Evolutionary conservation across 2,797 vertebrate species (phyloP).

Genomic region (Pelodytes ibericus): DNA sequence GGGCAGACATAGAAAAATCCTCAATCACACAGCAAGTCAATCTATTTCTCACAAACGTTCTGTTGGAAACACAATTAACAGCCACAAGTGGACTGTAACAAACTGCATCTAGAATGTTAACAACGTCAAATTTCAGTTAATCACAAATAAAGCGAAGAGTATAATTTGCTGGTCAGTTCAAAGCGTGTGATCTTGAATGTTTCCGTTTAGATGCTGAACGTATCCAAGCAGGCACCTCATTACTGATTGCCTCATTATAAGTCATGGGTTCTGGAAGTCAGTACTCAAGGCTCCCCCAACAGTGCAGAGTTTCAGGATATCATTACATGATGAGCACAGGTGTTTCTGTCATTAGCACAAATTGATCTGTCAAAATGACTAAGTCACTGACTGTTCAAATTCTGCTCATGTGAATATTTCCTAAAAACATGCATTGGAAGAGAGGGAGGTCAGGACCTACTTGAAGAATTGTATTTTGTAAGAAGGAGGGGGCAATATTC

Average conservation of each 20-base stretch:
- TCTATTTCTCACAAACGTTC: conserved; percentile 22
- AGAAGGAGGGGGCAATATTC: neutral
- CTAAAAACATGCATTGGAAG: neutral
- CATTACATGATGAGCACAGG: conserved; percentile 6
- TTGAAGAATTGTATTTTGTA: too few species aligned
- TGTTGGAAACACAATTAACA: conserved; percentile 24
- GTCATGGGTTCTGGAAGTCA: neutral
- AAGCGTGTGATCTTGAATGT: conserved; percentile 21
- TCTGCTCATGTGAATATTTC: neutral
- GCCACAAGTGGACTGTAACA: conserved; percentile 15
- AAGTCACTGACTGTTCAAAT: neutral
- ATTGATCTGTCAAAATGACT: conserved; percentile 9
- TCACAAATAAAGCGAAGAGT: conserved; percentile 17
- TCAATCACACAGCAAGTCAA: conserved; percentile 14
- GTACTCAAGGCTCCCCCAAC: neutral
- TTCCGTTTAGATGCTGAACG: conserved; percentile 22
- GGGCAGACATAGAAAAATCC: neutral
- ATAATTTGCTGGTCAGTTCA: conserved; percentile 27
- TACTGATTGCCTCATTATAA: conserved; percentile 28
- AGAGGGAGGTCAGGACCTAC: too few species aligned
- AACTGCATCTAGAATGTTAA: conserved; percentile 15
- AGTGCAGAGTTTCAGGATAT: neutral
- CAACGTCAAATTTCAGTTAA: conserved; percentile 21
- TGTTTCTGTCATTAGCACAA: conserved; percentile 11
- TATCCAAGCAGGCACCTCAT: conserved; percentile 18